These are phyloP conservation scores for Glaucomys volans DNA, from an alignment of 2,113 vertebrate genomes.

Conservation along the genomic window DNA sequence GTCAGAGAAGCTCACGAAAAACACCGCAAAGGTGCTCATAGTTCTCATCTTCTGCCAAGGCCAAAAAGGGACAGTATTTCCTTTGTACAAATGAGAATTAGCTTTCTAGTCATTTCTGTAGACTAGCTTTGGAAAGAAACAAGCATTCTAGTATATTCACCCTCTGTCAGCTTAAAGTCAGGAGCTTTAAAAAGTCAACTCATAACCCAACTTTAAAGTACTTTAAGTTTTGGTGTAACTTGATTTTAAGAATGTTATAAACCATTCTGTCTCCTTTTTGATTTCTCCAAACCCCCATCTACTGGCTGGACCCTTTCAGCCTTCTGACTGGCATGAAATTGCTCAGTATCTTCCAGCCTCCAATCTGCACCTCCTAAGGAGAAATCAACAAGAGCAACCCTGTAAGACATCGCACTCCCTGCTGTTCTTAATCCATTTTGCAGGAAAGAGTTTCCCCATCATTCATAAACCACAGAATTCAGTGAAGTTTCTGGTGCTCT, in stretches of 20 bases:
- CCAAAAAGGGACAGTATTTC: neutral
- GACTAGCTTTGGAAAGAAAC: neutral
- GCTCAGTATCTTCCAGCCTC: neutral
- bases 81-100: neutral
- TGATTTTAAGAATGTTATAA: neutral
- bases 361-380: neutral
- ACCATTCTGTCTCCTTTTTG: neutral
- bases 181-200: neutral
- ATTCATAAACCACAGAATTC: neutral
- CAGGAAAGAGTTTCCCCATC: neutral
- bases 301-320: neutral
- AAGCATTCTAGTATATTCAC: neutral
- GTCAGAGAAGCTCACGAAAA: constrained; percentile 42
- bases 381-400: constrained; percentile 35
- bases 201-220: neutral
- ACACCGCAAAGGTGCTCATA: neutral
- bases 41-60: constrained; percentile 32
- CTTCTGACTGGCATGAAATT: neutral
- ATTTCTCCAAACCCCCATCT: neutral
- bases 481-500: neutral
- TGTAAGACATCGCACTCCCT: neutral
- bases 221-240: neutral
- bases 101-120: neutral
- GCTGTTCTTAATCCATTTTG: neutral
- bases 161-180: neutral